Conservation (phyloP, 1,140 invertebrate species). For the Zaprionus ghesquierei region DNA sequence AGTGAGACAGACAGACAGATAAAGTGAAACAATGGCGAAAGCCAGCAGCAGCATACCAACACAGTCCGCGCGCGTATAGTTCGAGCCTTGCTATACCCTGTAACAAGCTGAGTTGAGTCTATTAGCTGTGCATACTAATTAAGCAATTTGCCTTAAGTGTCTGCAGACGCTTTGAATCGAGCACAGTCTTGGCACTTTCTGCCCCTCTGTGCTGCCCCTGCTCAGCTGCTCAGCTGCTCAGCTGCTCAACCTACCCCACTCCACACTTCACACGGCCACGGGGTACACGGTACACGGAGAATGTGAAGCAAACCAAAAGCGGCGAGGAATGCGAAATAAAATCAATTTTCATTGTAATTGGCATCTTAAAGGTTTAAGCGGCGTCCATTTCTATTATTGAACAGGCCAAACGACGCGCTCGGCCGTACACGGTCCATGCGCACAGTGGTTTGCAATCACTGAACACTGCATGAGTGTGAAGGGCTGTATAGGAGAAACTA, state of each 20-base stretch:
- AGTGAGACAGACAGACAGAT: neutral
- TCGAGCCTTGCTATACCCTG: neutral
- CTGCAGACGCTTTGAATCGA: too few species aligned
- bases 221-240: too few species aligned
- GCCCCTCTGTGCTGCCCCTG: neutral
- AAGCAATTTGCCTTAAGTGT: neutral
- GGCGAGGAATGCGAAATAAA: slow-evolving; percentile 60
- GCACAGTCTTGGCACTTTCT: neutral
- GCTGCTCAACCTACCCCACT: neutral
- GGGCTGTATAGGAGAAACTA: too few species aligned
- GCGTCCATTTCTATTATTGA: slow-evolving; percentile 57
- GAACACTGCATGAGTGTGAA: too few species aligned
- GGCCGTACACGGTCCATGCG: neutral
- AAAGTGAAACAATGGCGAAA: slow-evolving; percentile 34
- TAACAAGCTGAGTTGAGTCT: neutral
- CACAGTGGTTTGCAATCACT: slow-evolving; percentile 3
- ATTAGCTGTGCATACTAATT: neutral
- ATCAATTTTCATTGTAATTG: slow-evolving; percentile 80
- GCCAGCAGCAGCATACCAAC: neutral
- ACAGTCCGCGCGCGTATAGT: neutral
- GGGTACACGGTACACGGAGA: slow-evolving; percentile 11
- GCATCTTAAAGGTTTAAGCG: slow-evolving; percentile 72
- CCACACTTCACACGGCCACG: neutral
- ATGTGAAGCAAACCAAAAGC: slow-evolving; percentile 12
- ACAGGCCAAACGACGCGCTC: slow-evolving; percentile 14